These are phyloP conservation scores for Cichladusa arquata DNA, from an alignment of 2,113 vertebrate species.

Conservation along the genomic window DNA sequence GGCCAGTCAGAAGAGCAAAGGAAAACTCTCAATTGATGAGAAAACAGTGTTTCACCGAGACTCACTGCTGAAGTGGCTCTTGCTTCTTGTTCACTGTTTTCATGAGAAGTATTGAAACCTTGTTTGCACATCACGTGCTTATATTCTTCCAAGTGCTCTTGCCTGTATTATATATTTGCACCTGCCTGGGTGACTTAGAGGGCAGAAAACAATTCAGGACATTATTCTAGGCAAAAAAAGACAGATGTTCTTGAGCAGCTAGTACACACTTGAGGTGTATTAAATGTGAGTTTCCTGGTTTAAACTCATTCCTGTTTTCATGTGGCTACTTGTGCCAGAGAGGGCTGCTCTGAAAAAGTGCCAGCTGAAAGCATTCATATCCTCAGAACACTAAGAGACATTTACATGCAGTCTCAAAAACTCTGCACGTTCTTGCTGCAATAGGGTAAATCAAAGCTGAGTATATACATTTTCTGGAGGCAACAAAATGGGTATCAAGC, in stretches of 20 bases:
- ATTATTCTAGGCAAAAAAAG: background rate
- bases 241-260: background rate
- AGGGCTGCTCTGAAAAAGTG: background rate
- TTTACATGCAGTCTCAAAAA: background rate
- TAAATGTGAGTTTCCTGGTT: background rate
- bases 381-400: background rate
- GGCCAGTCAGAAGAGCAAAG: background rate
- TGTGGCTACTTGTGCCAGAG: background rate
- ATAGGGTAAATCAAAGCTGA: background rate
- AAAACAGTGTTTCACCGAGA: background rate
- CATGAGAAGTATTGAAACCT: background rate
- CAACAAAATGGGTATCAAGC: background rate
- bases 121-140: background rate
- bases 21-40: background rate
- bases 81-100: background rate
- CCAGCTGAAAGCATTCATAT: background rate
- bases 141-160: background rate
- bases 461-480: background rate
- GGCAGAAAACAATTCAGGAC: background rate
- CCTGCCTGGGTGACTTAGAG: background rate
- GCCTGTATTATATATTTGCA: background rate
- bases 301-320: background rate
- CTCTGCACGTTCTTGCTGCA: background rate
- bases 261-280: rapidly evolving
- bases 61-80: background rate